Conservation (phyloP, 1,140 invertebrate species). For the Meloidogyne floridensis region DNA sequence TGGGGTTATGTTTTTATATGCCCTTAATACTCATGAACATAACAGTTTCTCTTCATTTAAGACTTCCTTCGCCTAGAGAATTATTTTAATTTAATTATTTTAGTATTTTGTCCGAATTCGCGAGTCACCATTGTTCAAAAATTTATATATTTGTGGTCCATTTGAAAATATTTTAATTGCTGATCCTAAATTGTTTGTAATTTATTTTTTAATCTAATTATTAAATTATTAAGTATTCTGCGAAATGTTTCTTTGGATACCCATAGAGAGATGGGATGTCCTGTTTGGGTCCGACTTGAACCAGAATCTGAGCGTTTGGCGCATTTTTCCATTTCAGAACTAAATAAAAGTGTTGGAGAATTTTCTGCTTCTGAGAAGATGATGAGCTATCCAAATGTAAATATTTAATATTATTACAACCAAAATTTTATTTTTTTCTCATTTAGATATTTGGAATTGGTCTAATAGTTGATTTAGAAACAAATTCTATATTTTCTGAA, state of each 20-base stretch:
- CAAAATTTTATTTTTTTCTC: neutral
- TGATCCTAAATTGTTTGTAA: neutral
- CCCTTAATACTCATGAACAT: too few species aligned
- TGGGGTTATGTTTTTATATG: too few species aligned
- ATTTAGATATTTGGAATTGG: neutral
- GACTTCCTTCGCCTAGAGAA: neutral
- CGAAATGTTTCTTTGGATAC: slow-evolving; percentile 6
- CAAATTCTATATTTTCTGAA: neutral
- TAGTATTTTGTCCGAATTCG: slow-evolving; percentile 1
- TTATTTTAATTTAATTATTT: neutral
- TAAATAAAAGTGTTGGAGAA: neutral
- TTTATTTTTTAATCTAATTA: neutral
- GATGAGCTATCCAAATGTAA: slow-evolving; percentile 15
- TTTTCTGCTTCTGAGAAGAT: slow-evolving; percentile 4
- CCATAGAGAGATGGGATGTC: neutral
- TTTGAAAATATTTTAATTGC: slow-evolving; percentile 5
- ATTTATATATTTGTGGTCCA: neutral
- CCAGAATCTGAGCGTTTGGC: slow-evolving; percentile 1
- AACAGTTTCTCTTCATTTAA: too few species aligned
- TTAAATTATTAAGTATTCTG: neutral
- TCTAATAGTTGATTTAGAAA: neutral
- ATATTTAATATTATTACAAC: neutral
- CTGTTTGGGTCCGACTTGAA: slow-evolving; percentile 12
- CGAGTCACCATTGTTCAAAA: neutral
- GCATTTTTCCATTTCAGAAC: slow-evolving; percentile 15